A percentile compares a stretch with the other conserved stretches of the same genome.
These are phyloP conservation scores for Drosophila cognata DNA, from an alignment of 2,888 invertebrate species.

Conservation along the genomic window DNA sequence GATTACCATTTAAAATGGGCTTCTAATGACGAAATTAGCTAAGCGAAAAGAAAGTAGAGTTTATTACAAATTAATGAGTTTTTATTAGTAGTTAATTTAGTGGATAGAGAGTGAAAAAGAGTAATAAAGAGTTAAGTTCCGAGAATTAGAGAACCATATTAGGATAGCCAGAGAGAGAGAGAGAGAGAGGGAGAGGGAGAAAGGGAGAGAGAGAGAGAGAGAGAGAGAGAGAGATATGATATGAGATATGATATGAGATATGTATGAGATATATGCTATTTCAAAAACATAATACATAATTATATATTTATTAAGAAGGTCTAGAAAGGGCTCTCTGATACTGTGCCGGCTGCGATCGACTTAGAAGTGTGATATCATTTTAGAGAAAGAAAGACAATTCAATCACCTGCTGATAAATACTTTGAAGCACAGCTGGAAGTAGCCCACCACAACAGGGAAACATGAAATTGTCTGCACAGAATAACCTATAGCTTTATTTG, in stretches of 20 bases:
- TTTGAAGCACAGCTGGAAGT: constrained; percentile 40
- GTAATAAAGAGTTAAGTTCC: not conserved
- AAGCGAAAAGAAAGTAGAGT: not conserved
- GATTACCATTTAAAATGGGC: constrained; percentile 6
- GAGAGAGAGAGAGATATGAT: not conserved
- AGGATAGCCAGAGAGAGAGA: not conserved
- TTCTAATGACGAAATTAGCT: not conserved
- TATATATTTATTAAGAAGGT: not conserved
- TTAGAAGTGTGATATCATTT: constrained; percentile 1
- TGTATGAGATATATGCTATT: not conserved
- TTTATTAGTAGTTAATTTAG: not conserved
- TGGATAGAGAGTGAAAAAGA: not conserved
- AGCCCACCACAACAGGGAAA: not conserved
- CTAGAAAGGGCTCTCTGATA: not conserved
- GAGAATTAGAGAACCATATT: not conserved
- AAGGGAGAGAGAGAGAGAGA: too few relatives aligned
- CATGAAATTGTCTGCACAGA: constrained; percentile 6
- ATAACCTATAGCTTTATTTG: constrained; percentile 33
- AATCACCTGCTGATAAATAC: constrained; percentile 37
- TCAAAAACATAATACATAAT: not conserved
- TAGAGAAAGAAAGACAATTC: constrained; percentile 4
- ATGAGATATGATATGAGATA: not conserved
- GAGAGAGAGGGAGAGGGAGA: not conserved
- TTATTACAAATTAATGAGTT: not conserved
- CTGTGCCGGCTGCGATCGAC: not conserved